These are phyloP conservation scores for Malurus elegans DNA, from an alignment of 2,113 vertebrate genomes.

Conservation along the genomic window DNA sequence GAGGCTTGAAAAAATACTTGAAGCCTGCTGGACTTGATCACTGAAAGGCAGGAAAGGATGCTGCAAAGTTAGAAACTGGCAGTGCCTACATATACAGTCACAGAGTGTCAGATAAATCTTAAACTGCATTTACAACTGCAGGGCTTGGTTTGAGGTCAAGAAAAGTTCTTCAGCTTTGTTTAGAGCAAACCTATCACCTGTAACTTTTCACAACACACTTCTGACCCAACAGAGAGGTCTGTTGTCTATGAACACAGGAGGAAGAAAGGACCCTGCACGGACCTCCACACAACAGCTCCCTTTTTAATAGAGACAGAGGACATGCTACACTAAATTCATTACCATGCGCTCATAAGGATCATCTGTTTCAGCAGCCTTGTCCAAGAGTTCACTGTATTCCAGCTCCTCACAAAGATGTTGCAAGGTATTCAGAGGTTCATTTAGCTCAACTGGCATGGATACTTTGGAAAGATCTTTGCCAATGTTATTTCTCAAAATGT, in stretches of 20 bases:
- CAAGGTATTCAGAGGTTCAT: conserved; percentile 97
- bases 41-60: neutral
- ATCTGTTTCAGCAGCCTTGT: conserved; percentile 92
- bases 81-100: neutral
- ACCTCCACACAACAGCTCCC: neutral
- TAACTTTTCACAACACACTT: neutral
- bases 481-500: conserved; percentile 98
- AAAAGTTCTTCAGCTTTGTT: neutral
- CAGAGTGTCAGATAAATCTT: neutral
- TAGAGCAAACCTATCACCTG: neutral
- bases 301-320: neutral
- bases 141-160: neutral
- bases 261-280: neutral
- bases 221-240: neutral
- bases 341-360: conserved; percentile 97
- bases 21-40: neutral
- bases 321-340: conserved; percentile 15
- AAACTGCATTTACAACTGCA: neutral
- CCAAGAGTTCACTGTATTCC: conserved; percentile 97
- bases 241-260: neutral
- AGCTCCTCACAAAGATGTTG: conserved; percentile 98
- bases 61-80: neutral
- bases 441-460: conserved; percentile 98
- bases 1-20: neutral
- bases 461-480: conserved; percentile 98